Base-by-base conservation (phyloP, 2,113 vertebrate species). In the Rhinolophus sinicus region DNA sequence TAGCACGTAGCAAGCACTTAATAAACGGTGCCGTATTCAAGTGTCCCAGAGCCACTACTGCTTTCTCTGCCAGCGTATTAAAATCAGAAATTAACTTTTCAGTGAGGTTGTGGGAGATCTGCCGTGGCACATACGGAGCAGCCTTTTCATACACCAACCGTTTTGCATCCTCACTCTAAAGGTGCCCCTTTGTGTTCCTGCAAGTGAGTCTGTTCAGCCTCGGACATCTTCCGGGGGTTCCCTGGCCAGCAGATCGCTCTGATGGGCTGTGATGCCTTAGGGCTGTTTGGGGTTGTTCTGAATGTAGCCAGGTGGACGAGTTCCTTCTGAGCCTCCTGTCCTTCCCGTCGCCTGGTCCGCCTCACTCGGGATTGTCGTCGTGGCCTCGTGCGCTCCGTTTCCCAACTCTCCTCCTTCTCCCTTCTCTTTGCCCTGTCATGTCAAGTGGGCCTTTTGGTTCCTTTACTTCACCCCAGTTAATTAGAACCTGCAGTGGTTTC, bases 71-170 rank as follows among this genome's bases (percentile, higher is more conserved):
- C 60, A 2, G 84, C 40, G 28, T 40, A 44, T 70, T 50, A 33
- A 85, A 90, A n/a, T 69, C 26, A 83, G 30, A 75, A 65, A 22
- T 50, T 40, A 47, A n/a, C 35, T 64, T 84, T 76, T 87, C 28
- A 62, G 1, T 85, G 82, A 86, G 86, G 38, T 38, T 28, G 11
- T 40, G 21, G 75, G 38, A 70, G 47, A 62, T 89, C n/a, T n/a
- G 24, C 44, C 56, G 0, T 67, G 5, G 56, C 85, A 69, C 30
- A 24, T 15, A 12, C 5, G 22, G 65, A 22, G 30, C 13, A 13
- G 10, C 24, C 26, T 10, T n/a, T 60, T 44, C 47, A 44, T 12
- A 47, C 30, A 28, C 3, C 38, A 77, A 22, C 50, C 24, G 0
- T 44, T 67, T 70, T 60, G 16, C 40, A 38, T 64, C 52, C 52